phyloP scores from a whole-genome alignment of 2,113 vertebrate species.

The Heterotilapia buettikoferi region DNA sequence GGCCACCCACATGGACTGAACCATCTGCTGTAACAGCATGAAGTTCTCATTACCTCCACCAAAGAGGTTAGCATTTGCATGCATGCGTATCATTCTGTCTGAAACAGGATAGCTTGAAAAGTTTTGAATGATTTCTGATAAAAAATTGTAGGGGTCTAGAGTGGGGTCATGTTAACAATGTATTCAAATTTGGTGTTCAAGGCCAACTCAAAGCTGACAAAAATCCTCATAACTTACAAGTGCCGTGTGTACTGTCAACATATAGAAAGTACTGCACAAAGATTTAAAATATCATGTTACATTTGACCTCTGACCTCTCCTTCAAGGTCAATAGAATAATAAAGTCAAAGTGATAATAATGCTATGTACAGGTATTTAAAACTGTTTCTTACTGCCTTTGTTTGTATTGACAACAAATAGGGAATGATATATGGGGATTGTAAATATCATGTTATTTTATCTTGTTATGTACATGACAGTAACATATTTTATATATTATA shows the following conservation, averaged over 20 bases:
- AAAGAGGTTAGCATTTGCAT: background rate
- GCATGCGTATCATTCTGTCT: background rate
- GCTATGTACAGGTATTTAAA: background rate
- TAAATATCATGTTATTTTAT: background rate
- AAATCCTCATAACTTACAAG: background rate
- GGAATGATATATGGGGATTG: background rate
- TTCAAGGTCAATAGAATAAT: background rate
- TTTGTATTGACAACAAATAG: background rate
- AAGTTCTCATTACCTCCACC: background rate
- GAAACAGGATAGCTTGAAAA: background rate
- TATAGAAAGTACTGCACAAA: background rate
- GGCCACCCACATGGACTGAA: background rate
- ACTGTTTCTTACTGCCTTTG: background rate
- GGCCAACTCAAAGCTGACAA: background rate
- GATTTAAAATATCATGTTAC: background rate
- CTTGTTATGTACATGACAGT: background rate
- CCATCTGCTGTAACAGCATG: background rate
- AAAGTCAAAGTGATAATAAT: background rate
- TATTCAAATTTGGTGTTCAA: background rate
- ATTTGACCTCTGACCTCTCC: background rate
- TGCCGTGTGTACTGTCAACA: fast-evolving
- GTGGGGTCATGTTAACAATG: fast-evolving
- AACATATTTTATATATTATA: background rate
- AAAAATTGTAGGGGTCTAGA: background rate
- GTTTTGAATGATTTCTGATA: background rate